Evolutionary conservation across 1,140 invertebrate genomes (phyloP), one percentile per base, ranked within the genome.

Genomic region (Wiebesia pumilae): DNA sequence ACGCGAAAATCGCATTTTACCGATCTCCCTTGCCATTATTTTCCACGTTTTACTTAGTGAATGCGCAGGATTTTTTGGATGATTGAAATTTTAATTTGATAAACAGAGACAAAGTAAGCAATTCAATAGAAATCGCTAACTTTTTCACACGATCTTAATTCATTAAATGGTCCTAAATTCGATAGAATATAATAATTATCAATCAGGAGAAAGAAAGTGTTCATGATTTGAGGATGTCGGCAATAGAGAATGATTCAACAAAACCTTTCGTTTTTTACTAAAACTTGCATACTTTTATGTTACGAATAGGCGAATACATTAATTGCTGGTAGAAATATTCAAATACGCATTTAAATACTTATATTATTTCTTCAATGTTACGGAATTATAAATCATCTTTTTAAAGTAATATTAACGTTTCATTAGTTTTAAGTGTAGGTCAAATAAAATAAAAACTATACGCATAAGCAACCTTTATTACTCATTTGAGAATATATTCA

Each of bases 401-500:
- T 75, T 40, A 24, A 73, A 73, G 69, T 6, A 73, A 43, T 12
- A 1, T 19, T 43, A 75, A 4, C 69, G 3, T 75, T 75, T 75
- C 58, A 75, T 75, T 75, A 43, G 71, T 19, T 75, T 75, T 75
- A 75, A 75, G 38, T 75, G 43, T 43, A 78, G 47, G 47, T 12
- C 12, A 35, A 78, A 78, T 54, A 78, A 78, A 62, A 47, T 40
- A 43, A 75, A 35, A 33, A 54, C n/a, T 33, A 1, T 10, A 33
- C 47, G 27, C 43, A 33, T 54, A 35, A 33, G 47, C 14, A 54
- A 27, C 30, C 30, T 78, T 78, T 78, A 78, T 78, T 78, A 54
- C 77, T 78, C 77, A 54, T 54, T 78, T 78, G 4, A 78, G 54
- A 54, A 78, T 78, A 6, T 78, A 78, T 78, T 30, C 38, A 38